Percentiles rank a stretch among this genome's conserved stretches.
These are phyloP conservation scores for Ypsolopha sequella DNA, from an alignment of 2,888 invertebrate genomes.

Conservation along the genomic window DNA sequence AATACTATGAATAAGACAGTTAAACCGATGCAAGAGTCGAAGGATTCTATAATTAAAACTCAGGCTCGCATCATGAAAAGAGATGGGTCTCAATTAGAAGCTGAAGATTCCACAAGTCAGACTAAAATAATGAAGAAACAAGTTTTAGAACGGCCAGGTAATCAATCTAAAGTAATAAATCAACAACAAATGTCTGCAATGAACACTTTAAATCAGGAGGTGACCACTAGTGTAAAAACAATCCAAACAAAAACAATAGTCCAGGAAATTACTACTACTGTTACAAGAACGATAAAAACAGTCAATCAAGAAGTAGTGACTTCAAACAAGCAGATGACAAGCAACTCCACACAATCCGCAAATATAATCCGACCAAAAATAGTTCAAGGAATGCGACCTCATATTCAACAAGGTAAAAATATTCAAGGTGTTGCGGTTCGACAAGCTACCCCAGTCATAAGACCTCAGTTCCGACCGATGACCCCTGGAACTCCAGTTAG, in stretches of 20 bases:
- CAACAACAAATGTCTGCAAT: neutral
- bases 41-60: slow-evolving; percentile 1
- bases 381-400: slow-evolving; percentile 25
- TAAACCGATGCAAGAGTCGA: slow-evolving; percentile 13
- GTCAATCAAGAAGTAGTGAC: slow-evolving; percentile 38
- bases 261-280: slow-evolving; percentile 61
- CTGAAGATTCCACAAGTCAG: slow-evolving; percentile 11
- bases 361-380: slow-evolving; percentile 24
- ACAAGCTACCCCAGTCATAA: slow-evolving; percentile 22
- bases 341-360: slow-evolving; percentile 21
- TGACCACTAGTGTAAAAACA: slow-evolving; percentile 41
- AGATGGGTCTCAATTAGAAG: slow-evolving; percentile 7
- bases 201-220: slow-evolving; percentile 25
- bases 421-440: slow-evolving; percentile 35
- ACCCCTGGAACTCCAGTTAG: neutral
- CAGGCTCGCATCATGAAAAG: slow-evolving; percentile 1
- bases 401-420: slow-evolving; percentile 22
- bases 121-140: slow-evolving; percentile 9
- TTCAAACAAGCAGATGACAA: neutral
- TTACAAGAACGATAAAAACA: slow-evolving; percentile 57
- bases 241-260: slow-evolving; percentile 55
- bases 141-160: slow-evolving; percentile 15
- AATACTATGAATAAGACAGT: slow-evolving; percentile 11
- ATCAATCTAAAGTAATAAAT: slow-evolving; percentile 20
- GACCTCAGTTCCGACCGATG: no score